Percentiles rank a stretch among this genome's conserved stretches.
These are phyloP conservation scores for Crepidodera aurea DNA, from an alignment of 2,888 invertebrate species.

Conservation along the genomic window DNA sequence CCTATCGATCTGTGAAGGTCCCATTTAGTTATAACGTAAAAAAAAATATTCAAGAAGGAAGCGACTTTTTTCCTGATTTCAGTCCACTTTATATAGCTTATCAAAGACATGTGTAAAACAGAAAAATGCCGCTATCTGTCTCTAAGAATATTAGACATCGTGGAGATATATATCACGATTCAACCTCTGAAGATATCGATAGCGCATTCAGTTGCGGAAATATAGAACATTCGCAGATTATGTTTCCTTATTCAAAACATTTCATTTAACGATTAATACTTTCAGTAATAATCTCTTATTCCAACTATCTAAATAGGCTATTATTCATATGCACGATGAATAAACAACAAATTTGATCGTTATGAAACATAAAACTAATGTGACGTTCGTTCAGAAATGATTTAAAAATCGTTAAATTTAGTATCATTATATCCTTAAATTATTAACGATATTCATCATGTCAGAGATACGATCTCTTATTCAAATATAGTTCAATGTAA, in stretches of 20 bases:
- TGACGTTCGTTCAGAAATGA: neutral
- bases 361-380: too few species aligned
- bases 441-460: slow-evolving; percentile 3
- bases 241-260: neutral
- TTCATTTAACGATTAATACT: neutral
- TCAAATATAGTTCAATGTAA: slow-evolving; percentile 9
- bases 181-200: slow-evolving; percentile 52
- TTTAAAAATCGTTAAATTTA: neutral
- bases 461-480: neutral
- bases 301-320: too few species aligned
- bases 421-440: neutral
- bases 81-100: slow-evolving; percentile 53
- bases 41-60: too few species aligned
- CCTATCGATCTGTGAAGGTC: too few species aligned
- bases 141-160: slow-evolving; percentile 54
- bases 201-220: slow-evolving; percentile 37
- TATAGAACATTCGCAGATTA: neutral
- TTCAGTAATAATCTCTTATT: too few species aligned
- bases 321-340: too few species aligned
- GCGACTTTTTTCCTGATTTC: too few species aligned
- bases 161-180: slow-evolving; percentile 54
- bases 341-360: too few species aligned
- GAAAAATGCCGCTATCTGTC: slow-evolving; percentile 44
- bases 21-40: too few species aligned
- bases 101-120: slow-evolving; percentile 56